These are phyloP conservation scores for Eunapius fragilis DNA, from an alignment of 37 sponge, comb jelly and placozoan species.

Conservation along the genomic window DNA sequence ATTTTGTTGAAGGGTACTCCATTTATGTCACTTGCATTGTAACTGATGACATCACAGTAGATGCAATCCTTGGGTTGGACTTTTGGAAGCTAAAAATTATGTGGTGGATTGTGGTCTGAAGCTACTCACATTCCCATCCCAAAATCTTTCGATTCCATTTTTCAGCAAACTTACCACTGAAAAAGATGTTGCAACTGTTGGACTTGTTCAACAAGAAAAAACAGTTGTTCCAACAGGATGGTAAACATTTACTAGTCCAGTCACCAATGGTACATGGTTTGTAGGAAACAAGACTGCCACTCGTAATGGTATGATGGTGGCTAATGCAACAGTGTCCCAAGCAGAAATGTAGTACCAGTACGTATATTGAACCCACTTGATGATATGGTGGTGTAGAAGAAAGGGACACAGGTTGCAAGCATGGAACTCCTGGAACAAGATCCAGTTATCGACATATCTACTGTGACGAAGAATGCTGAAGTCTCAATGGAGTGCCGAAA, in stretches of 20 bases:
- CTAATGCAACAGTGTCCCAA: neutral
- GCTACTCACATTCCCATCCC: neutral
- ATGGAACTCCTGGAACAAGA: neutral
- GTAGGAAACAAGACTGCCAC: neutral
- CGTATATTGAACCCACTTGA: constrained; percentile 3
- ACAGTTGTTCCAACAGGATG: neutral
- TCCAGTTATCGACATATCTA: neutral
- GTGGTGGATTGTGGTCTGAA: neutral
- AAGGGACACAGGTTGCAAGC: constrained; percentile 11
- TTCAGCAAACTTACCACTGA: neutral
- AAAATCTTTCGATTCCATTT: neutral
- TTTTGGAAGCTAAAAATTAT: neutral
- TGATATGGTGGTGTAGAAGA: constrained; percentile 3
- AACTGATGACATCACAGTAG: neutral
- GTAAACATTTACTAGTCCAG: neutral
- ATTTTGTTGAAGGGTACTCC: too few species aligned
- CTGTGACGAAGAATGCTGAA: neutral
- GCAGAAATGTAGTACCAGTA: neutral
- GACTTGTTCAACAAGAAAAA: neutral
- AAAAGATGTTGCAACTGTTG: neutral
- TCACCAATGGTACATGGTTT: neutral
- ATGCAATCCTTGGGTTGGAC: neutral
- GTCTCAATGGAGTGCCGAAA: neutral
- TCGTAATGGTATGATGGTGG: neutral
- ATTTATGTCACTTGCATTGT: too few species aligned